Evolutionary conservation across 1,140 invertebrate genomes (phyloP).

Genomic region (Pentalonia nigronervosa): DNA sequence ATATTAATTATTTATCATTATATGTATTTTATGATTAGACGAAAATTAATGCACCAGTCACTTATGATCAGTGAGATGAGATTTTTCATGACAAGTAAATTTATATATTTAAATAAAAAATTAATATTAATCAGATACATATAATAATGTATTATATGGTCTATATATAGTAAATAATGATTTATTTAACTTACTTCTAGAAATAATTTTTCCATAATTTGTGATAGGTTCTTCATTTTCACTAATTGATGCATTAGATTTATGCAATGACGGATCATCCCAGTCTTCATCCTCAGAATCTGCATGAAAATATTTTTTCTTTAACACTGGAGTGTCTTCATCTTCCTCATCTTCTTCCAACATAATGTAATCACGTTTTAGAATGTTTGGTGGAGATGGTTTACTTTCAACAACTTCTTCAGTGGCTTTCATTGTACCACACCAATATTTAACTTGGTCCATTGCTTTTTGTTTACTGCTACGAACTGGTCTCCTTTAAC

Average conservation of each 20-base stretch:
- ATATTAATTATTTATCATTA: too few relatives aligned
- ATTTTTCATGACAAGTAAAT: too few relatives aligned
- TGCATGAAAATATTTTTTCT: conserved; percentile 49
- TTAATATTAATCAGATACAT: not conserved
- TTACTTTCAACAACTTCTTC: conserved; percentile 21
- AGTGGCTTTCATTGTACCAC: conserved; percentile 68
- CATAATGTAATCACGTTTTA: conserved; percentile 50
- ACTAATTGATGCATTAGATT: conserved; percentile 20
- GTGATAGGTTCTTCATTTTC: conserved; percentile 14
- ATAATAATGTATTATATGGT: not conserved
- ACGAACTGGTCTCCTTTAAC: conserved; percentile 70
- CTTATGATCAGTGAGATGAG: too few relatives aligned
- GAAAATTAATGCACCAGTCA: too few relatives aligned
- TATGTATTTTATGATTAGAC: too few relatives aligned
- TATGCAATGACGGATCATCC: conserved; percentile 46
- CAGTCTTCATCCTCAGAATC: conserved; percentile 54
- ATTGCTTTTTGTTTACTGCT: conserved; percentile 82
- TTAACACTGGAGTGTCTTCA: conserved; percentile 32
- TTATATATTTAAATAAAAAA: not conserved
- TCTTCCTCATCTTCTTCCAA: conserved; percentile 41
- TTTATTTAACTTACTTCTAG: not conserved
- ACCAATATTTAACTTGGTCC: conserved; percentile 85
- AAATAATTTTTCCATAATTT: not conserved
- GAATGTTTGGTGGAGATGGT: conserved; percentile 2
- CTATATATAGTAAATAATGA: not conserved